These are phyloP conservation scores for Micromussa lordhowensis DNA, from an alignment of 92 coral and sea anemone species.

Conservation along the genomic window DNA sequence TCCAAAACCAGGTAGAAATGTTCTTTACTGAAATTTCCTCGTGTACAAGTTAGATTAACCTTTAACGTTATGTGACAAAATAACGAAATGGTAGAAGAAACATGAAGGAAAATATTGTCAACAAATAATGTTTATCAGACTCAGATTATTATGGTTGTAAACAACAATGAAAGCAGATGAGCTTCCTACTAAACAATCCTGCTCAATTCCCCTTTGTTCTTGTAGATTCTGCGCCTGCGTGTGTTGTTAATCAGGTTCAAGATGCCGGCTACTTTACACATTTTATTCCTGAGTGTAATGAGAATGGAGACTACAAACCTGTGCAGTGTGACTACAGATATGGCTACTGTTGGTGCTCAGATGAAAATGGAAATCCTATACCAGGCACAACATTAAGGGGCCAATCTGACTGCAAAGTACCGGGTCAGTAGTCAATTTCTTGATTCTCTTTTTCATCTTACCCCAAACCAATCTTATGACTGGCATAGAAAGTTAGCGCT, in stretches of 20 bases:
- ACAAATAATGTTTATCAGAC: not conserved
- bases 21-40: not conserved
- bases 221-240: constrained; percentile 30
- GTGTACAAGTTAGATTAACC: not conserved
- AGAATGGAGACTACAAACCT: constrained; percentile 48
- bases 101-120: not conserved
- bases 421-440: constrained; percentile 35
- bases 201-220: not conserved
- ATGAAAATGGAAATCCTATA: constrained; percentile 70
- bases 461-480: not conserved
- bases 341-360: constrained; percentile 94
- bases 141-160: too few relatives aligned
- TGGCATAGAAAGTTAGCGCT: too few relatives aligned
- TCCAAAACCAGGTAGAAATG: constrained; percentile 46
- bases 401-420: constrained; percentile 65
- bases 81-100: too few relatives aligned
- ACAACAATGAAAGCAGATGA: too few relatives aligned
- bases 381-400: constrained; percentile 74
- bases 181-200: too few relatives aligned
- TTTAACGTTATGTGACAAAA: not conserved
- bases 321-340: constrained; percentile 83
- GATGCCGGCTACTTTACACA: constrained; percentile 68
- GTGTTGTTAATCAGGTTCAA: constrained; percentile 42
- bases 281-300: constrained; percentile 67
- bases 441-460: not conserved